These are phyloP conservation scores for Epinotia brunnichana DNA, from an alignment of 2,888 invertebrate genomes.

Conservation along the genomic window DNA sequence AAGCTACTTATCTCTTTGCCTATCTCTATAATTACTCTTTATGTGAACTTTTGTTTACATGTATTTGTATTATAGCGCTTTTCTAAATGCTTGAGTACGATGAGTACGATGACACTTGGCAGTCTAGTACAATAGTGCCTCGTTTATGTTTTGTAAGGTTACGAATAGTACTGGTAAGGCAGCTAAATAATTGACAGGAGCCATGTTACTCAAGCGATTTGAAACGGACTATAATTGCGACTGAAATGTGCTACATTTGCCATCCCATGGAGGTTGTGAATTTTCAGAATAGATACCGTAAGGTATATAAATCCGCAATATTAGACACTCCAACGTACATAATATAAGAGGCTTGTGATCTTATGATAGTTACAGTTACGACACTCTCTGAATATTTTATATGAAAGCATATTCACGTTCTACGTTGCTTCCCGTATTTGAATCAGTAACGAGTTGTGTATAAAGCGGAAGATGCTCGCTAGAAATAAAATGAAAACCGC, in stretches of 20 bases:
- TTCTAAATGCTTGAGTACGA: background rate
- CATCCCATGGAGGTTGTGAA: slow-evolving; percentile 53
- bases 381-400: background rate
- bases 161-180: background rate
- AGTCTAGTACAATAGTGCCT: background rate
- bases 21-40: slow-evolving; percentile 3
- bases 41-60: slow-evolving; percentile 1
- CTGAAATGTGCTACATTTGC: slow-evolving; percentile 45
- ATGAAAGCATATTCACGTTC: background rate
- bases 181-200: background rate
- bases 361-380: background rate
- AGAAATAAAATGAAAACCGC: background rate
- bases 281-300: slow-evolving; percentile 42
- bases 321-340: background rate
- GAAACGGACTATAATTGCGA: slow-evolving; percentile 26
- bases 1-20: slow-evolving; percentile 24
- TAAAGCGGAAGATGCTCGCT: no score
- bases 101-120: background rate
- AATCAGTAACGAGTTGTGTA: background rate
- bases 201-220: background rate
- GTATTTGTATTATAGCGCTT: background rate
- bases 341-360: background rate
- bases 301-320: background rate
- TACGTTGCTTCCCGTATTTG: background rate
- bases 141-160: no score